Evolutionary conservation across 1,140 invertebrate genomes (phyloP).

Genomic region (Drosophila guanche): DNA sequence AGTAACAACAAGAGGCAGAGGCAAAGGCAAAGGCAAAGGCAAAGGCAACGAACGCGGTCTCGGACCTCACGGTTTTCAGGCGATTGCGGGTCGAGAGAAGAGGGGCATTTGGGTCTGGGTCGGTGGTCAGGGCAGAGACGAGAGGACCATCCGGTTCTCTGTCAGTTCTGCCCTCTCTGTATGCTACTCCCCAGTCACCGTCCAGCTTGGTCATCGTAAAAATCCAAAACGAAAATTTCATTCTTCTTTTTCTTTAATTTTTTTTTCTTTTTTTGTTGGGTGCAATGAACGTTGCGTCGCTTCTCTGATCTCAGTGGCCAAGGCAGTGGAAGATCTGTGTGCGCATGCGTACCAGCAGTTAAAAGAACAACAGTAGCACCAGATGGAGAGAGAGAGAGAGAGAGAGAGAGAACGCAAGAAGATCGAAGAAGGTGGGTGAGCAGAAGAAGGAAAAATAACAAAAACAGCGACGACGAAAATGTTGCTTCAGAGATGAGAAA

Average conservation of each 20-base stretch:
- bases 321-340: no score
- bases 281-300: constrained; percentile 77
- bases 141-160: constrained; percentile 70
- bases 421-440: neutral
- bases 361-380: no score
- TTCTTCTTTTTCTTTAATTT: constrained; percentile 67
- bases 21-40: constrained; percentile 32
- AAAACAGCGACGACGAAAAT: constrained; percentile 36
- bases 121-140: constrained; percentile 33
- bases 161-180: constrained; percentile 11
- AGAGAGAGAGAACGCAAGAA: no score
- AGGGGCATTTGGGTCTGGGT: constrained; percentile 22
- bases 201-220: constrained; percentile 29
- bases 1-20: constrained; percentile 38
- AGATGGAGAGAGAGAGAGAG: no score
- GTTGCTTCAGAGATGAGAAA: constrained; percentile 50
- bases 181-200: neutral
- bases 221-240: constrained; percentile 65
- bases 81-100: no score
- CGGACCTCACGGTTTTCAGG: constrained; percentile 22
- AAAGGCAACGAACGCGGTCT: constrained; percentile 36
- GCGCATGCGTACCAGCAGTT: constrained; percentile 65
- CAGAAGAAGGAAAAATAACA: constrained; percentile 16
- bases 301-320: constrained; percentile 30
- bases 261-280: constrained; percentile 62